Base-by-base conservation (phyloP, 2,113 vertebrate species). In the Sylvilagus bachmani region DNA sequence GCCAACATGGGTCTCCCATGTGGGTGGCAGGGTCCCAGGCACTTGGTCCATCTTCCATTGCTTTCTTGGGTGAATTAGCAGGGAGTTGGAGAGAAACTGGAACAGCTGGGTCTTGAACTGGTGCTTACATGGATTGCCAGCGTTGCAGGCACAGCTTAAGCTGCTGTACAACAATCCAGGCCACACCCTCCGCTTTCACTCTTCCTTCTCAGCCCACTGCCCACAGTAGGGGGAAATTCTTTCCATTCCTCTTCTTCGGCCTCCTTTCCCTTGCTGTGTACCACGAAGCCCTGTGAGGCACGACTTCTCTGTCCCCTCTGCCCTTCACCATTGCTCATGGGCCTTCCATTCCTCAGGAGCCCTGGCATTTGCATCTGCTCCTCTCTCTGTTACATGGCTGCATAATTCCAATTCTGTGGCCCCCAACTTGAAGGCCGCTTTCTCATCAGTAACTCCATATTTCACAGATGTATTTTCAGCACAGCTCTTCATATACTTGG, bases 291-390 rank as follows among this genome's bases (percentile, higher is more conserved):
- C 6, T 10, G 19, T 7, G 3, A 55, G 55, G 17, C 55, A 53
- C 73, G 55, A 16, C 29, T 53, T 81, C 44, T 79, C 25, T 44
- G 25, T 75, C 25, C 17, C 22, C 2, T n/a, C 25, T 36, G 1
- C 0, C 22, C 5, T n/a, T 25, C 17, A 1, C 10, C 44, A 11
- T 9, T 62, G 10, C 16, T 10, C 29, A 10, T 24, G 17, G 69
- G 61, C 0, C 3, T 36, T 53, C 31, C 27, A 55, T 27, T 82
- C 17, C 69, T 61, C 11, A 1, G 51, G 12, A n/a, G 22, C 22
- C 12, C 8, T 1, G 14, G 1, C 14, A 4, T 38, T 16, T 58
- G 75, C 17, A 1, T 0, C 6, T 29, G 51, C 5, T 74, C 16
- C 31, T 13, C 38, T 86, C 67, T 74, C 21, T 86, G 12, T 69